These are phyloP conservation scores for Chaetoderma sp. DNA, from an alignment of 2,888 invertebrate genomes.

Conservation along the genomic window DNA sequence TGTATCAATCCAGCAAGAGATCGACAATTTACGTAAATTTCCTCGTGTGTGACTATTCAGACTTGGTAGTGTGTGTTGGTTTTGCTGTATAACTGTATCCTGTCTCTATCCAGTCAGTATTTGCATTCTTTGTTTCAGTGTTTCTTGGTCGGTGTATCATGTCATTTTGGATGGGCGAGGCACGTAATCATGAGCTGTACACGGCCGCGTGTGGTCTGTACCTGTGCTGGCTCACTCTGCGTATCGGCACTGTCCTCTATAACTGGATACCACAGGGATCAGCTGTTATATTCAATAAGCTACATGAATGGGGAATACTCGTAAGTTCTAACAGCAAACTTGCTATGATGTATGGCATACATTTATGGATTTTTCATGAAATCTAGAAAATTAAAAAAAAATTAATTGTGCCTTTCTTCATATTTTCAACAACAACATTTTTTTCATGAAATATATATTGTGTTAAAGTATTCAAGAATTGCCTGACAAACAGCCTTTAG, in stretches of 20 bases:
- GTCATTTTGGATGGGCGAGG: constrained; percentile 84
- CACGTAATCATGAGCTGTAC: constrained; percentile 90
- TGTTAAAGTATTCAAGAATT: no score
- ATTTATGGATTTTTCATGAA: not conserved
- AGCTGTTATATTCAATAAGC: constrained; percentile 71
- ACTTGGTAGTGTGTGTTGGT: not conserved
- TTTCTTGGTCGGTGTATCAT: constrained; percentile 90
- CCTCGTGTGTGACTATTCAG: no score
- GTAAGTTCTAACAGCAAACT: constrained; percentile 51
- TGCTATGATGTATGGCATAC: no score
- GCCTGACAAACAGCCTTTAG: no score
- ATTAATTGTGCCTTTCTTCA: not conserved
- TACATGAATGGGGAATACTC: constrained; percentile 68
- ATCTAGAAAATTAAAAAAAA: no score
- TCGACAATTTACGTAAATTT: no score
- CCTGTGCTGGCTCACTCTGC: constrained; percentile 91
- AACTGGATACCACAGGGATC: constrained; percentile 93
- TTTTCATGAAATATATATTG: no score
- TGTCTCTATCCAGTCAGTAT: no score
- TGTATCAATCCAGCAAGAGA: no score
- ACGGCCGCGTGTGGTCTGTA: constrained; percentile 96
- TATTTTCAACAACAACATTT: no score
- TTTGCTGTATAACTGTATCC: not conserved
- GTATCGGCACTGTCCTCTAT: constrained; percentile 83
- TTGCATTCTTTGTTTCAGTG: constrained; percentile 71